A percentile compares a stretch with the other conserved stretches of the same genome.
Conservation (phyloP, 2,113 vertebrate genomes). For the Isichthys henryi region DNA sequence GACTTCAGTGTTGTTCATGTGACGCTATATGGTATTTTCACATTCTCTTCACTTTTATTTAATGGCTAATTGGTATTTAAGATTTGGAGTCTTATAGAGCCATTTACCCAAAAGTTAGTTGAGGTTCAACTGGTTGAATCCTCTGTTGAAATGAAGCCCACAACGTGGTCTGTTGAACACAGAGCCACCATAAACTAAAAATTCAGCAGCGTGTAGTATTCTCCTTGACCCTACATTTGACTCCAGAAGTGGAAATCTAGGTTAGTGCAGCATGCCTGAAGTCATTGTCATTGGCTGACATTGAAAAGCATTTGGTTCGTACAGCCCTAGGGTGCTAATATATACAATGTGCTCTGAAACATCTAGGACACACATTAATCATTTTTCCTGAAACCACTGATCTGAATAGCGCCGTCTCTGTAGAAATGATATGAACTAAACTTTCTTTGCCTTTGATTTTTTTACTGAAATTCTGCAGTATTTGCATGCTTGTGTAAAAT, state of each 20-base stretch:
- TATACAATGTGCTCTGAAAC: constrained; percentile 7
- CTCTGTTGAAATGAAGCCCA: neutral
- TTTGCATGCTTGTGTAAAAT: neutral
- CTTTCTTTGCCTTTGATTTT: neutral
- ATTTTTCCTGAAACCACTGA: neutral
- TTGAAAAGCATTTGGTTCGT: neutral
- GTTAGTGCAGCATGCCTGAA: constrained; percentile 1
- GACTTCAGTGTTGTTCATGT: neutral
- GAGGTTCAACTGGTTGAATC: neutral
- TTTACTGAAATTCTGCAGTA: neutral
- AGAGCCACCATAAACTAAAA: neutral
- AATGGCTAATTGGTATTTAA: neutral
- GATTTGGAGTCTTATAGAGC: neutral
- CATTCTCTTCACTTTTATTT: neutral
- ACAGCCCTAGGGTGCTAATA: neutral
- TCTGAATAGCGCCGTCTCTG: neutral
- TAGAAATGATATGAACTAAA: neutral
- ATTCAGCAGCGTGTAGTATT: neutral
- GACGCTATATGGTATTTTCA: neutral
- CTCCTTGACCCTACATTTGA: constrained; percentile 15
- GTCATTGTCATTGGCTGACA: constrained; percentile 21
- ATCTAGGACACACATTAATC: constrained; percentile 20
- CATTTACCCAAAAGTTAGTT: neutral
- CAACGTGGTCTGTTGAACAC: neutral
- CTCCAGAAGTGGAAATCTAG: constrained; percentile 15